phyloP scores from a whole-genome alignment of 2,888 invertebrate genomes.

The Melanostoma scalare region DNA sequence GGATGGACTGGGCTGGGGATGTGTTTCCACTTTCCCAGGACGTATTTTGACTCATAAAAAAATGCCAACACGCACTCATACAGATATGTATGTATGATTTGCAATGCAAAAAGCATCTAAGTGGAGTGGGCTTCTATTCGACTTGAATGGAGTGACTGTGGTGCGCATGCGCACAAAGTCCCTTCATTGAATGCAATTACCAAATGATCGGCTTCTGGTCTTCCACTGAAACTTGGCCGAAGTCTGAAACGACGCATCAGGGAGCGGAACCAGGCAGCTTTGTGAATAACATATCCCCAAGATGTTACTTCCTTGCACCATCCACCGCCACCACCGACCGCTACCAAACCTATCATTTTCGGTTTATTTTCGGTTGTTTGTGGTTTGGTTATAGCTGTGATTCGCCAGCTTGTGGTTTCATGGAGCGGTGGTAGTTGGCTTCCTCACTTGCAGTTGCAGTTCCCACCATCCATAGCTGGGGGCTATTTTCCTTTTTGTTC shows the following conservation, averaged over 20 bases:
- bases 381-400: conserved; percentile 43
- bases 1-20: conserved; percentile 2
- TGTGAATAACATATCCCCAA: conserved; percentile 24
- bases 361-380: conserved; percentile 66
- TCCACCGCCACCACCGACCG: not conserved
- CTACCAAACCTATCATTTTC: conserved; percentile 64
- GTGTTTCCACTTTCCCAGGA: conserved; percentile 29
- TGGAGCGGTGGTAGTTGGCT: conserved; percentile 42
- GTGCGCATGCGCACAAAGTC: conserved; percentile 64
- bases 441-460: conserved; percentile 70
- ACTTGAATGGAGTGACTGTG: conserved; percentile 15
- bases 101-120: conserved; percentile 35
- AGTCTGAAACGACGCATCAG: conserved; percentile 28
- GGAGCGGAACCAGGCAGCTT: conserved; percentile 57
- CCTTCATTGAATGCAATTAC: conserved; percentile 77
- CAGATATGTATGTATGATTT: not conserved
- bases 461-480: conserved; percentile 62
- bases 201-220: conserved; percentile 78
- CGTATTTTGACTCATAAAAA: conserved; percentile 38
- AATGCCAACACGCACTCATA: conserved; percentile 23
- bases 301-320: conserved; percentile 10
- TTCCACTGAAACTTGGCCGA: conserved; percentile 42
- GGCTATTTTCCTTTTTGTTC: conserved; percentile 61
- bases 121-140: conserved; percentile 28
- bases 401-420: conserved; percentile 52